Evolutionary conservation across 2,113 vertebrate genomes (phyloP).

Genomic region (Oncorhynchus masou): DNA sequence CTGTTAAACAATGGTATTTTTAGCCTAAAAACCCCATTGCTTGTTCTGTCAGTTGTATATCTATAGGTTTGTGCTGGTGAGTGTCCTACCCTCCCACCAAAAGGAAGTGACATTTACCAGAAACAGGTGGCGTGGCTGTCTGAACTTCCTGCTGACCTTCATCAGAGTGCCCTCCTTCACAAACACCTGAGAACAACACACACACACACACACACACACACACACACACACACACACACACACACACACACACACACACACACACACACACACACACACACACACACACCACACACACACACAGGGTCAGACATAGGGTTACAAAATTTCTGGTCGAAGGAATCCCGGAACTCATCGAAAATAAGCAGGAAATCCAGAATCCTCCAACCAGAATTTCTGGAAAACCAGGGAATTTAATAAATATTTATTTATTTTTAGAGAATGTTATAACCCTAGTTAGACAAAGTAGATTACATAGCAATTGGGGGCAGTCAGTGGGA

Average conservation of each 20-base stretch:
- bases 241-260: constrained; percentile 28
- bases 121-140: constrained; percentile 91
- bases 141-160: constrained; percentile 88
- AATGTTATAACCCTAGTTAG: too few species aligned
- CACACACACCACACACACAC: constrained; percentile 24
- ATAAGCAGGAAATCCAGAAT: too few species aligned
- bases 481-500: too few species aligned
- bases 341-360: too few species aligned
- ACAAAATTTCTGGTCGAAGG: too few species aligned
- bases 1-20: not conserved
- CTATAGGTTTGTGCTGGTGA: not conserved
- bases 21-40: not conserved
- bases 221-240: constrained; percentile 25
- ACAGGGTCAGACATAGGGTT: not conserved
- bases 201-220: constrained; percentile 18
- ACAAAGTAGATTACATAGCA: too few species aligned
- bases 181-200: constrained; percentile 78
- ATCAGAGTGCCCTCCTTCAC: constrained; percentile 95
- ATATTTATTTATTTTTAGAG: too few species aligned
- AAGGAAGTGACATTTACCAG: constrained; percentile 79
- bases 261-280: constrained; percentile 24
- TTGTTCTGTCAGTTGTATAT: not conserved
- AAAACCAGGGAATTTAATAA: too few species aligned
- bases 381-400: too few species aligned
- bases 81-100: not conserved